Evolutionary conservation across 2,888 invertebrate species (phyloP).

Genomic region (Chaitophorus viminalis): DNA sequence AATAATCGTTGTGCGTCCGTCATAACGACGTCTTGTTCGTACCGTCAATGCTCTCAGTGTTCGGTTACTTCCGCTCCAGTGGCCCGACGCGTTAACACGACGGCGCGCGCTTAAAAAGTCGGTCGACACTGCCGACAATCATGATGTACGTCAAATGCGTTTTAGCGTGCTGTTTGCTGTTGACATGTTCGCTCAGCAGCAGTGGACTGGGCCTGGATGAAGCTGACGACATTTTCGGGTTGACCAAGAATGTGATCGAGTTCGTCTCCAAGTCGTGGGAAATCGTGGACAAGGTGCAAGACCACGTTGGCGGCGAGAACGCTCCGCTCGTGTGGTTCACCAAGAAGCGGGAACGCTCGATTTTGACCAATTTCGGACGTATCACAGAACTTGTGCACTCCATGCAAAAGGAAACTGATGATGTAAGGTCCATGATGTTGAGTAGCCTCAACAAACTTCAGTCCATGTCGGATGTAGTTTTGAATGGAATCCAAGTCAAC

Average conservation of each 20-base stretch:
- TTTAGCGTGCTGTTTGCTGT: not conserved
- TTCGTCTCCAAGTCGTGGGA: constrained; percentile 31
- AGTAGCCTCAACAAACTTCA: constrained; percentile 35
- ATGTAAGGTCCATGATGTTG: constrained; percentile 39
- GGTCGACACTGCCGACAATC: not conserved
- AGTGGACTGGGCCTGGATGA: not conserved
- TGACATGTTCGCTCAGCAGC: not conserved
- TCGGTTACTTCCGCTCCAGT: too few species aligned
- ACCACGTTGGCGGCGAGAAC: not conserved
- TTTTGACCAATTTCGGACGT: constrained; percentile 17
- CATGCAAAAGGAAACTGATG: constrained; percentile 14
- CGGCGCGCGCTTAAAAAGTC: not conserved
- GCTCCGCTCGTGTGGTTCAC: constrained; percentile 31
- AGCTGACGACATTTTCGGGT: not conserved
- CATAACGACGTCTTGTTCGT: not conserved
- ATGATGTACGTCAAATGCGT: constrained; percentile 8
- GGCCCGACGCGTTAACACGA: not conserved
- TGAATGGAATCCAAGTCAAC: constrained; percentile 54
- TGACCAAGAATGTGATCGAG: constrained; percentile 26
- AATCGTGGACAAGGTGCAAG: constrained; percentile 1
- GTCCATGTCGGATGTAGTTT: constrained; percentile 12
- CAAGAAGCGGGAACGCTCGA: constrained; percentile 41
- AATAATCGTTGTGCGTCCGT: not conserved
- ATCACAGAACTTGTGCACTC: constrained; percentile 12
- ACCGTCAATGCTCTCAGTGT: not conserved